These are phyloP conservation scores for Drosophila acutilabella DNA, from an alignment of 2,888 invertebrate species.

Conservation along the genomic window DNA sequence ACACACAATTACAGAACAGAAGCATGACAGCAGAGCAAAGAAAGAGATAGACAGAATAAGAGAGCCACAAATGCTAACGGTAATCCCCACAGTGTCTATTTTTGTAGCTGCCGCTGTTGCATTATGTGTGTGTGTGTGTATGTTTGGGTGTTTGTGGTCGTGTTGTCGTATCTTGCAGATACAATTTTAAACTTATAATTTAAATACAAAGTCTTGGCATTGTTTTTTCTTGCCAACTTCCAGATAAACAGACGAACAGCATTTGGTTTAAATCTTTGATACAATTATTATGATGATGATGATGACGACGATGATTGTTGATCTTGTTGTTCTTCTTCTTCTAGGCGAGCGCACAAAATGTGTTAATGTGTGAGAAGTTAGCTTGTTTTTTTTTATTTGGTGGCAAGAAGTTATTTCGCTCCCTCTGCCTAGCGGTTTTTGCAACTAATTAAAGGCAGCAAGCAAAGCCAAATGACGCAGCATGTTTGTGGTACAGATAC, in stretches of 20 bases:
- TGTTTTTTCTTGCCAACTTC: constrained; percentile 48
- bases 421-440: constrained; percentile 66
- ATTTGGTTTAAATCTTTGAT: constrained; percentile 68
- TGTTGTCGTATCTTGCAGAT: constrained; percentile 64
- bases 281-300: constrained; percentile 66
- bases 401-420: constrained; percentile 50
- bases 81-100: constrained; percentile 76
- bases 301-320: constrained; percentile 34
- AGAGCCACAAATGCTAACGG: constrained; percentile 67
- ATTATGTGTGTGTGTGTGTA: constrained; percentile 23
- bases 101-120: constrained; percentile 55
- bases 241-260: constrained; percentile 32
- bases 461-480: constrained; percentile 56
- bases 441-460: constrained; percentile 73
- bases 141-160: constrained; percentile 1
- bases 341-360: constrained; percentile 53
- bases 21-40: constrained; percentile 7
- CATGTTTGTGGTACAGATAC: constrained; percentile 50
- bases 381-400: constrained; percentile 10
- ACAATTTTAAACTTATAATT: constrained; percentile 75
- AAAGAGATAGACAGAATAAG: neutral
- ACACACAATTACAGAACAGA: constrained; percentile 6
- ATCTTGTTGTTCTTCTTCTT: constrained; percentile 22
- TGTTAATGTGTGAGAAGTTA: constrained; percentile 77
- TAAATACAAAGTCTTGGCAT: constrained; percentile 77